Base-by-base conservation (phyloP, 2,888 invertebrate genomes). In the Elaeidobius kamerunicus region DNA sequence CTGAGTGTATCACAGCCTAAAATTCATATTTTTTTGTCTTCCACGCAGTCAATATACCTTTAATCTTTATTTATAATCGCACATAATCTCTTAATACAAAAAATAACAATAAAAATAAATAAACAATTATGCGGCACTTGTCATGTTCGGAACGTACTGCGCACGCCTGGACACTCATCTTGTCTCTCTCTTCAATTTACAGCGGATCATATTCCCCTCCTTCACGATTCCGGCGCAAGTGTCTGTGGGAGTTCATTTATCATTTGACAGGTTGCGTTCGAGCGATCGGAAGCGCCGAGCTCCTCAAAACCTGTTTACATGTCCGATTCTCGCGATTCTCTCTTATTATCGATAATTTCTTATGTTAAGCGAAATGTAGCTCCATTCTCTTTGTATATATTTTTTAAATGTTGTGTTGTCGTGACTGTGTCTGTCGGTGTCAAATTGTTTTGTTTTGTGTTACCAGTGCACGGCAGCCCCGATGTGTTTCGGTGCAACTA, bases 251-350 rank as follows among this genome's bases (percentile, higher is more conserved):
- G 30, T 46, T 39, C 39, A 32, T 47, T 39, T 40, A 47, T 35
- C 27, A 48, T 32, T 48, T 48, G 48, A 48, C 48, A 48, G 48
- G 41, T 48, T 48, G 30, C 40, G 11, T 39, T 41, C 27, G 48
- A 7, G 12, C 30, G 30, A 30, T 3, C 6, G 23, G 30, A 11
- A 30, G 4, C 30, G 30, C 30, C 3, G 30, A 30, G 30, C 12
- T 30, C 30, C 23, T 23, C 23, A 3, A 11, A 40, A 41, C 48
- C 41, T 48, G 48, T 48, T 48, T 48, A 48, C 41, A 41, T 48
- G 41, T 30, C 9, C 20, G 34, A 28, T 48, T 48, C 19, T 19
- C 39, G 19, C 40, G 18, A 14, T 27, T 41, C 23, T 19, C 4
- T 44, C 14, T 44, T 19, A 35, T 44, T 44, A 44, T 41, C 48